These are phyloP conservation scores for Pantherophis vulpinus DNA, from an alignment of 2,797 vertebrate genomes.

Conservation along the genomic window DNA sequence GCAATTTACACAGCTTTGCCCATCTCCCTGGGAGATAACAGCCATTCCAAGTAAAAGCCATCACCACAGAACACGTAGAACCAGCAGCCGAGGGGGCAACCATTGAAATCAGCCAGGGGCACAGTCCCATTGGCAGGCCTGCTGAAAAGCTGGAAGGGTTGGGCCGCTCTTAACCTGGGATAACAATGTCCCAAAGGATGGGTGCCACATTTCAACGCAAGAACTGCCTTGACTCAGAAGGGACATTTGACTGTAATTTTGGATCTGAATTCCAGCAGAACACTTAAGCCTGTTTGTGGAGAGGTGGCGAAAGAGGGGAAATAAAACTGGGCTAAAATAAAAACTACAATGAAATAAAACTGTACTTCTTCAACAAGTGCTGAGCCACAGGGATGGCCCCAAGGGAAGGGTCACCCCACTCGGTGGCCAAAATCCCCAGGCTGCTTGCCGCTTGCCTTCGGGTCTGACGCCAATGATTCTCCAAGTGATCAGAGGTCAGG, in stretches of 20 bases:
- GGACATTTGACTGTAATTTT: not conserved
- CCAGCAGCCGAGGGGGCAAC: not conserved
- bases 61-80: not conserved
- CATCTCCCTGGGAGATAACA: not conserved
- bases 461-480: not conserved
- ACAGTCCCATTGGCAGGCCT: not conserved
- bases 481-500: not conserved
- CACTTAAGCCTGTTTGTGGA: not conserved
- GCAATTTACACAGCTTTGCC: not conserved
- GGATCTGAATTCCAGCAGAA: not conserved
- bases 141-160: not conserved
- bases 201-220: not conserved
- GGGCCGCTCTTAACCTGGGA: not conserved
- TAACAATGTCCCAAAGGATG: not conserved
- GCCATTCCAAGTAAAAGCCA: not conserved
- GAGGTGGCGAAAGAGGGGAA: not conserved
- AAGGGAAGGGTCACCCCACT: not conserved
- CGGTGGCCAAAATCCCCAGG: not conserved
- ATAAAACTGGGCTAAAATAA: not conserved
- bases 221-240: not conserved
- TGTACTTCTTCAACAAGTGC: not conserved
- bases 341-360: not conserved
- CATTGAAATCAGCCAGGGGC: too few relatives aligned
- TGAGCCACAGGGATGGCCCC: not conserved
- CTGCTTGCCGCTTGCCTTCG: not conserved